These are phyloP conservation scores for Apamea crenata DNA, from an alignment of 2,888 invertebrate genomes.

Conservation along the genomic window DNA sequence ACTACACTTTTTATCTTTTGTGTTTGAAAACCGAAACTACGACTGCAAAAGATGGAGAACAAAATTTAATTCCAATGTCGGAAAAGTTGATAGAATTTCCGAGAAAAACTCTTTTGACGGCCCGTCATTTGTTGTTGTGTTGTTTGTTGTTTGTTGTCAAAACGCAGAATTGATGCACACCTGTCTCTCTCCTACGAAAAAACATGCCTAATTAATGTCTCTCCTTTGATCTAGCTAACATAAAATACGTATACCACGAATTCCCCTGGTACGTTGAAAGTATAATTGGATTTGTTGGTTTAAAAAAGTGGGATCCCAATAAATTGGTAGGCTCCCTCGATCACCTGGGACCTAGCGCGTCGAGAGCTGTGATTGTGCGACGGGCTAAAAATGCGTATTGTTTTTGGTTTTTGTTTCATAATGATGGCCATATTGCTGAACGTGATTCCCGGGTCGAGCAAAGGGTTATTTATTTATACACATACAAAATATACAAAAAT, in stretches of 20 bases:
- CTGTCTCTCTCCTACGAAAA: background rate
- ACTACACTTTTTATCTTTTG: background rate
- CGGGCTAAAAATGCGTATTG: slow-evolving; percentile 12
- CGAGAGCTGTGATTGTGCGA: background rate
- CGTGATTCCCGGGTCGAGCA: background rate
- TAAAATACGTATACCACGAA: slow-evolving; percentile 4
- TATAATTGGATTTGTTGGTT: slow-evolving; percentile 57
- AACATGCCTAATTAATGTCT: slow-evolving; percentile 3
- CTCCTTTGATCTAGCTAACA: slow-evolving; percentile 23
- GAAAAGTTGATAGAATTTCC: background rate
- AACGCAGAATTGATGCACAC: background rate
- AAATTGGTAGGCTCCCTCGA: slow-evolving; percentile 43
- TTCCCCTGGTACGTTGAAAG: slow-evolving; percentile 33
- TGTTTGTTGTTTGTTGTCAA: too few species aligned
- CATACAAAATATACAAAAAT: too few species aligned
- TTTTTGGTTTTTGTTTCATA: slow-evolving; percentile 12
- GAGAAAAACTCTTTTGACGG: background rate
- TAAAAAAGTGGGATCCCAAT: slow-evolving; percentile 42
- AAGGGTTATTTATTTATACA: background rate
- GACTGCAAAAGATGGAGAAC: background rate
- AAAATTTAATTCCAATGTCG: background rate
- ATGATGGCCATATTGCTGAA: background rate
- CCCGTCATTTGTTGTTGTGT: background rate
- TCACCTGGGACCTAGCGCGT: slow-evolving; percentile 55
- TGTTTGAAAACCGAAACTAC: background rate